phyloP scores from a whole-genome alignment of 2,113 vertebrate genomes.

The Megaceryle maxima region DNA sequence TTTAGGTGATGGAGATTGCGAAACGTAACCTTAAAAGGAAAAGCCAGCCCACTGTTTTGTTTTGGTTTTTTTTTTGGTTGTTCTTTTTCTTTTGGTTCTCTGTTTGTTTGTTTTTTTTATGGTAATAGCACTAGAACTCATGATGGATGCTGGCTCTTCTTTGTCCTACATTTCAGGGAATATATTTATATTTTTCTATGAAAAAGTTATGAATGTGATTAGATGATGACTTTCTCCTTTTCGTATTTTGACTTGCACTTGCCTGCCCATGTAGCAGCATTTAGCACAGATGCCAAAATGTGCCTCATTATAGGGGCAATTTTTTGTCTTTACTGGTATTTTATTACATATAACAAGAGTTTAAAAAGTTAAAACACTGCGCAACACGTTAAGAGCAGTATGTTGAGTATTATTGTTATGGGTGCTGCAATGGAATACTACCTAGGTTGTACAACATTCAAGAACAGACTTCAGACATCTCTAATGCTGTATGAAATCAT shows the following conservation, averaged over 20 bases:
- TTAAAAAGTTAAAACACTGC: slow-evolving; percentile 52
- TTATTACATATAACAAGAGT: slow-evolving; percentile 67
- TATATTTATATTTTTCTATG: slow-evolving; percentile 84
- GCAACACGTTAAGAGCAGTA: slow-evolving; percentile 59
- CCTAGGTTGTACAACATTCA: slow-evolving; percentile 56
- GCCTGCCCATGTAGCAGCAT: slow-evolving; percentile 71
- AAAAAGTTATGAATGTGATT: slow-evolving; percentile 77
- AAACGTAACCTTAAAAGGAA: slow-evolving; percentile 51
- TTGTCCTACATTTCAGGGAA: slow-evolving; percentile 81
- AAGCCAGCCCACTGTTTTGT: slow-evolving; percentile 27
- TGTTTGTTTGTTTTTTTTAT: slow-evolving; percentile 6
- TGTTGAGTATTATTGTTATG: slow-evolving; percentile 68
- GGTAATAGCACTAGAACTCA: slow-evolving; percentile 61
- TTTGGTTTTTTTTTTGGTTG: background rate
- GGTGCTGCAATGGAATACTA: slow-evolving; percentile 71
- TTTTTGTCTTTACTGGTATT: slow-evolving; percentile 71
- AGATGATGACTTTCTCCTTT: slow-evolving; percentile 63
- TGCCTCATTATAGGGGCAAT: slow-evolving; percentile 74
- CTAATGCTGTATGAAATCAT: slow-evolving; percentile 33
- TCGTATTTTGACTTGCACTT: slow-evolving; percentile 76
- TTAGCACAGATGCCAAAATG: slow-evolving; percentile 79
- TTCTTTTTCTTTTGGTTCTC: background rate
- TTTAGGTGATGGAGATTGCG: background rate
- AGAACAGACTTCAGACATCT: slow-evolving; percentile 46
- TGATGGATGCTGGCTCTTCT: slow-evolving; percentile 61